Conservation (phyloP, 2,113 vertebrate species). For the Silurus glanis region DNA sequence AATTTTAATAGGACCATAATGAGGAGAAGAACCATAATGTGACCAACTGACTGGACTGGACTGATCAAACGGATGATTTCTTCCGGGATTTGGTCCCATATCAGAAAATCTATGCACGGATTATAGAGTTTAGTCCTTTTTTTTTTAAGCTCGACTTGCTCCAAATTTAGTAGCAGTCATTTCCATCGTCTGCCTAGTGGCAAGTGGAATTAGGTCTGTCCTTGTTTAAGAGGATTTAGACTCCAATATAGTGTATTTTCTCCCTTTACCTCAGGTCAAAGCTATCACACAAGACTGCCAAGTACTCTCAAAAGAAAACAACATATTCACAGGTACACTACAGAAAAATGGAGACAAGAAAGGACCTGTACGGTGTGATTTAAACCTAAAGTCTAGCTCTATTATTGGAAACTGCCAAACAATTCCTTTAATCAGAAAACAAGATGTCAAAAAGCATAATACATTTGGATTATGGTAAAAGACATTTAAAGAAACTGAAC, state of each 20-base stretch:
- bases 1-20: slow-evolving; percentile 27
- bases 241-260: neutral
- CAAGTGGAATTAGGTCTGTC: neutral
- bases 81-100: neutral
- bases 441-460: neutral
- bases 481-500: neutral
- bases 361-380: neutral
- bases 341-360: neutral
- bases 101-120: neutral
- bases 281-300: neutral
- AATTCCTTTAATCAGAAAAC: neutral
- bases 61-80: neutral
- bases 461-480: neutral
- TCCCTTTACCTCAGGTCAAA: neutral
- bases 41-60: slow-evolving; percentile 32
- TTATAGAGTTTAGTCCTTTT: neutral
- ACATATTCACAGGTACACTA: neutral
- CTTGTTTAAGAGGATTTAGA: neutral
- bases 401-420: neutral
- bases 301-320: neutral
- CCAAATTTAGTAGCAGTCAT: neutral
- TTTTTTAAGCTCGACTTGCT: neutral
- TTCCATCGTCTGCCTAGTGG: neutral
- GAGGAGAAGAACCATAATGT: neutral
- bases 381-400: neutral